Evolutionary conservation across 2,113 vertebrate genomes (phyloP).

Genomic region (Notarius quadriscutis): DNA sequence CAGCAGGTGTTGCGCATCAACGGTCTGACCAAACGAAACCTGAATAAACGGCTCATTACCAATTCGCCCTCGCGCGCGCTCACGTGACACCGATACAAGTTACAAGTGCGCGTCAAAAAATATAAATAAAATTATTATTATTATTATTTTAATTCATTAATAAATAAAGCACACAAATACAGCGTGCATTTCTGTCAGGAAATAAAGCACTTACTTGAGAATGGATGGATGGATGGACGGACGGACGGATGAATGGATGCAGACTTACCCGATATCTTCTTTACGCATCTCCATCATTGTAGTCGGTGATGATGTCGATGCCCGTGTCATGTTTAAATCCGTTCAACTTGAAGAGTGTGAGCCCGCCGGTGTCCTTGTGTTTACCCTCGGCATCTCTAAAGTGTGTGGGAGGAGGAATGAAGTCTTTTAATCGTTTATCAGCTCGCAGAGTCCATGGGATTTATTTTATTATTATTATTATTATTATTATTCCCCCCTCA

Average conservation of each 20-base stretch:
- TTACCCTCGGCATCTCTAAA: slow-evolving; percentile 32
- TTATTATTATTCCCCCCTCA: neutral
- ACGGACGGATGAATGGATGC: too few species aligned
- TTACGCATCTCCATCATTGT: slow-evolving; percentile 22
- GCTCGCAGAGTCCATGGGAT: too few species aligned
- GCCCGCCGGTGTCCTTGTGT: slow-evolving; percentile 44
- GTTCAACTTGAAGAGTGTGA: slow-evolving; percentile 41
- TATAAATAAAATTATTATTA: neutral
- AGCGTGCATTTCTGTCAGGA: neutral
- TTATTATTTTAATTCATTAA: neutral
- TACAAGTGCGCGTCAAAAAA: neutral
- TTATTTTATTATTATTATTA: too few species aligned
- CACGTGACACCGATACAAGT: neutral
- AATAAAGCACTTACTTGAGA: neutral
- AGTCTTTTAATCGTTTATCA: neutral
- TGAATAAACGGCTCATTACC: too few species aligned
- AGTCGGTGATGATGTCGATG: neutral
- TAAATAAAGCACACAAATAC: neutral
- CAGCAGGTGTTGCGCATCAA: slow-evolving; percentile 72
- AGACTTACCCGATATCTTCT: slow-evolving; percentile 46
- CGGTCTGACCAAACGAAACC: neutral
- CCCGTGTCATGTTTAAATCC: slow-evolving; percentile 41
- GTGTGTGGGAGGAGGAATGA: neutral
- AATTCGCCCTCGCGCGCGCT: too few species aligned
- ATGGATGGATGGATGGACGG: neutral